Conservation (phyloP, 2,797 vertebrate genomes). For the Sebastes matsubarae region DNA sequence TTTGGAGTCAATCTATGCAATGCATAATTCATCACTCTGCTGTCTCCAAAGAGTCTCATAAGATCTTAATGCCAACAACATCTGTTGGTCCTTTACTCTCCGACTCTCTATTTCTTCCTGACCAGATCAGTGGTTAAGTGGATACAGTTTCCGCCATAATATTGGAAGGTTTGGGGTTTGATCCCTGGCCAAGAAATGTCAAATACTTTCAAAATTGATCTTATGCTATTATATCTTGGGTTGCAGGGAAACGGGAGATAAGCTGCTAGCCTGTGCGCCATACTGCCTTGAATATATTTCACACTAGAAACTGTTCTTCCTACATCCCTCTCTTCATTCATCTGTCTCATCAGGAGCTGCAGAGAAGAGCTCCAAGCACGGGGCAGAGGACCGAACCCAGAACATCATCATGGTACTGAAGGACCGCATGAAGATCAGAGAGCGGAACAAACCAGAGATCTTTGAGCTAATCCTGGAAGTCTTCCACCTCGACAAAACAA, state of each 20-base stretch:
- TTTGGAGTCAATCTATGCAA: slow-evolving; percentile 37
- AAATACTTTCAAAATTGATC: slow-evolving; percentile 38
- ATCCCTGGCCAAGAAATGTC: slow-evolving; percentile 17
- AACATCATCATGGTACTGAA: slow-evolving; percentile 99
- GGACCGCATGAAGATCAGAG: slow-evolving; percentile 98
- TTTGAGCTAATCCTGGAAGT: slow-evolving; percentile 97
- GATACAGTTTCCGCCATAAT: not conserved
- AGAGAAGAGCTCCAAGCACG: slow-evolving; percentile 97
- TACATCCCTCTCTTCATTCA: not conserved
- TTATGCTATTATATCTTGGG: slow-evolving; percentile 4
- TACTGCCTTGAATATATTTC: slow-evolving; percentile 9
- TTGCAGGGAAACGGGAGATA: slow-evolving; percentile 7
- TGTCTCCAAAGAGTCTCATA: slow-evolving; percentile 33
- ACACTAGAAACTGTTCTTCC: not conserved
- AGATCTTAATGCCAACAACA: slow-evolving; percentile 37
- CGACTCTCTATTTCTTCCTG: slow-evolving; percentile 2
- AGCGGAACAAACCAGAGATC: slow-evolving; percentile 98
- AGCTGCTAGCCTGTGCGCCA: not conserved
- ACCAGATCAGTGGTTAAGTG: slow-evolving; percentile 34
- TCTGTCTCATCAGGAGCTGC: slow-evolving; percentile 87
- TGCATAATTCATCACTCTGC: slow-evolving; percentile 46
- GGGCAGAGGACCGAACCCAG: slow-evolving; percentile 95
- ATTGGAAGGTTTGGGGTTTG: slow-evolving; percentile 17
- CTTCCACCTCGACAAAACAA: slow-evolving; percentile 88
- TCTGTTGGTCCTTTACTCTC: slow-evolving; percentile 27